Evolutionary conservation across 1,140 invertebrate species (phyloP).

Genomic region (Eupeodes corollae): DNA sequence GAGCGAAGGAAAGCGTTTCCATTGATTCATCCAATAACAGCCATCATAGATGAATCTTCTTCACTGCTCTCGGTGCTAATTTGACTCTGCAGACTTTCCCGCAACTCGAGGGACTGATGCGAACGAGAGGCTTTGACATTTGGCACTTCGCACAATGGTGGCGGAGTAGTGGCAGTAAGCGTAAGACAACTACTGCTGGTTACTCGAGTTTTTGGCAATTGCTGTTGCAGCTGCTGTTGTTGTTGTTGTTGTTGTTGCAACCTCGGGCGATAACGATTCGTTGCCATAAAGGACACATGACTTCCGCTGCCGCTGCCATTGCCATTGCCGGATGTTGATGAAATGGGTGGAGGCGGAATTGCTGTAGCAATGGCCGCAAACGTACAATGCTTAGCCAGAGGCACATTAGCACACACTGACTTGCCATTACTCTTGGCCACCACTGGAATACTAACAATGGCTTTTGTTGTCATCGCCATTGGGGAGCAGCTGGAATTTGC

Average conservation of each 20-base stretch:
- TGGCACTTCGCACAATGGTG: not conserved
- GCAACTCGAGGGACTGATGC: slow-evolving; percentile 22
- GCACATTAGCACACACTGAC: not conserved
- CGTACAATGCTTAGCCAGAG: not conserved
- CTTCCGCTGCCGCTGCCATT: slow-evolving; percentile 7
- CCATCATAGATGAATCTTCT: no score
- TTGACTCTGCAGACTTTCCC: slow-evolving; percentile 29
- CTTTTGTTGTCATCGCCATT: slow-evolving; percentile 5
- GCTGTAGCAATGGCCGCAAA: not conserved
- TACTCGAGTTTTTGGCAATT: not conserved
- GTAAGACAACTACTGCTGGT: not conserved
- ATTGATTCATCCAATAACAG: no score
- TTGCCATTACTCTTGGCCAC: not conserved
- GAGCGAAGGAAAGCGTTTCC: no score
- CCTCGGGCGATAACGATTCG: slow-evolving; percentile 2
- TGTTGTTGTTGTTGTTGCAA: not conserved
- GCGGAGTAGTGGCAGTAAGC: no score
- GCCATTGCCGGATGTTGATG: slow-evolving; percentile 24
- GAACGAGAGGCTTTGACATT: slow-evolving; percentile 3
- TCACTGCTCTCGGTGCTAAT: slow-evolving; percentile 17
- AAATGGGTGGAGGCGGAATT: slow-evolving; percentile 21
- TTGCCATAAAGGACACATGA: slow-evolving; percentile 6
- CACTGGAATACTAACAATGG: not conserved
- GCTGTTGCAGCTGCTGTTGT: not conserved
- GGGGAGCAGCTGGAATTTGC: not conserved